Conservation (phyloP, 2,888 invertebrate genomes). For the Tethea ocularis region DNA sequence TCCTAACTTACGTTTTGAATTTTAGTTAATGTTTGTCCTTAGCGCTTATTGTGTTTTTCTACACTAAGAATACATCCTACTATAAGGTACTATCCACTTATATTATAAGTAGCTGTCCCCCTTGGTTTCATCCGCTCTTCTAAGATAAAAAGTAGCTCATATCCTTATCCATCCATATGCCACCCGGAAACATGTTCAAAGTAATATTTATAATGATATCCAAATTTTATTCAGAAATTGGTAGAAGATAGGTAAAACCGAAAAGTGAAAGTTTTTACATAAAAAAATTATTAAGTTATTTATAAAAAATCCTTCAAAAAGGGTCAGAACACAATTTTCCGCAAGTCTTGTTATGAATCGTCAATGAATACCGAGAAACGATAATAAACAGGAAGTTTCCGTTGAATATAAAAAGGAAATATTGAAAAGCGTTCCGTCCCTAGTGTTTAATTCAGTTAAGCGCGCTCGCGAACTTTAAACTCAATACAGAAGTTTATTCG, state of each 20-base stretch:
- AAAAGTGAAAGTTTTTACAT: neutral
- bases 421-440: slow-evolving; percentile 32
- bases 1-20: neutral
- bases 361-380: neutral
- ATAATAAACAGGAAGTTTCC: slow-evolving; percentile 5
- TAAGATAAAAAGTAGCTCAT: too few relatives aligned
- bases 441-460: slow-evolving; percentile 53
- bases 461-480: slow-evolving; percentile 49
- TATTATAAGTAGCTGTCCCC: too few relatives aligned
- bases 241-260: neutral
- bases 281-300: neutral
- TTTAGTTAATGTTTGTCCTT: neutral
- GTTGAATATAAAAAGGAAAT: slow-evolving; percentile 19
- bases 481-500: slow-evolving; percentile 51
- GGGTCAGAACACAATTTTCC: slow-evolving; percentile 7
- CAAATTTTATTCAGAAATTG: too few relatives aligned
- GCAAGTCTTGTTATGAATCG: slow-evolving; percentile 5
- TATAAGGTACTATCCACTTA: too few relatives aligned
- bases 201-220: too few relatives aligned
- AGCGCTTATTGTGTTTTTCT: neutral
- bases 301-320: neutral
- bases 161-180: too few relatives aligned
- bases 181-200: too few relatives aligned
- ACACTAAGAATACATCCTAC: neutral
- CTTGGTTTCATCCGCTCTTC: too few relatives aligned